phyloP scores from a whole-genome alignment of 2,113 vertebrate genomes.

The Phylloscopus whistleri region DNA sequence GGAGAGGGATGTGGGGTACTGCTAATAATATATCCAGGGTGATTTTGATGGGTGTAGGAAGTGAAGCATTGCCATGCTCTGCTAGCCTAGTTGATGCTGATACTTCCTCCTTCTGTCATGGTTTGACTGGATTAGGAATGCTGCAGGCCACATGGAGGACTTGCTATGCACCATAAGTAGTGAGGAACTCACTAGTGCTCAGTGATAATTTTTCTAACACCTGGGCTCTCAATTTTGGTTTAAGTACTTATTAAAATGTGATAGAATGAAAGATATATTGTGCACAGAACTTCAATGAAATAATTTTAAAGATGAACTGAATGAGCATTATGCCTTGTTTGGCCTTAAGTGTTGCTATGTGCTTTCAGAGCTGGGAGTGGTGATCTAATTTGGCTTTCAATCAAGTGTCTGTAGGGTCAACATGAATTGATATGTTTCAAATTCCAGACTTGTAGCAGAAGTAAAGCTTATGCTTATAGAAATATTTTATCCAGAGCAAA shows the following conservation, averaged over 20 bases:
- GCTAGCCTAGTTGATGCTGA: neutral
- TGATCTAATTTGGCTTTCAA: neutral
- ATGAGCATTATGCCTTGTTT: neutral
- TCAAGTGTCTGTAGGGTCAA: neutral
- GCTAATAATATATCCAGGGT: neutral
- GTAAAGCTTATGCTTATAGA: neutral
- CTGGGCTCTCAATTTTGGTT: neutral
- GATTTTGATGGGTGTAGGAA: neutral
- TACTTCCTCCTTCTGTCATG: neutral
- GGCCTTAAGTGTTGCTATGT: neutral
- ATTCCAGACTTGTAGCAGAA: neutral
- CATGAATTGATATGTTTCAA: neutral
- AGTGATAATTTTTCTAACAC: neutral
- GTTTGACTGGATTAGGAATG: neutral
- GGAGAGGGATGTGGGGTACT: neutral
- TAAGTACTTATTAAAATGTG: neutral
- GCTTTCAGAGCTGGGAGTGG: neutral
- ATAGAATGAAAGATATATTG: neutral
- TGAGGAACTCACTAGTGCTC: neutral
- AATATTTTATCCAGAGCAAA: neutral
- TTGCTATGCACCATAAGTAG: neutral
- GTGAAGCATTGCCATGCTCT: fast-evolving
- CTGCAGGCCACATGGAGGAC: neutral
- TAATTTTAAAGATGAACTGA: neutral
- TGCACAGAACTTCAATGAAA: neutral